Evolutionary conservation across 1,140 invertebrate species (phyloP), one percentile per base, ranked within the genome.

Genomic region (Drosophila lini): DNA sequence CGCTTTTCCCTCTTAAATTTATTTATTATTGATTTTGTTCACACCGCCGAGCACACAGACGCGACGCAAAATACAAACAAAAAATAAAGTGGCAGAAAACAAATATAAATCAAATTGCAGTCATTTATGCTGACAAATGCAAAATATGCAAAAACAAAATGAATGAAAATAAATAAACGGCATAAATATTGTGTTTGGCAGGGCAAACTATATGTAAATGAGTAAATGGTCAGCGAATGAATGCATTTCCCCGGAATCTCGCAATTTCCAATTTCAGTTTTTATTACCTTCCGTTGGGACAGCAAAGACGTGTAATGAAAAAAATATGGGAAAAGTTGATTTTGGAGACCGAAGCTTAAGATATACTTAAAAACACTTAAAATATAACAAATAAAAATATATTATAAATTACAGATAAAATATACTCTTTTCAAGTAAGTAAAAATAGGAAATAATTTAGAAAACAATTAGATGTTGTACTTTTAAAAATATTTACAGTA

Each of bases 121-220:
- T 50, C 79, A 74, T 74, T 79, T 57, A 44, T 58, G 78, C 69
- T 69, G 70, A 80, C 78, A 74, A 78, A 81, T 74, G 42, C 65
- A 62, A 52, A 74, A 44, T 59, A 41, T 53, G 41, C 45, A 53
- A 11, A 31, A 40, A 48, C 41, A 74, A 75, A 52, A 25, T 15
- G 34, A 68, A n/a, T 10, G 34, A 36, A 80, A 47, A 68, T 57
- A 56, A 60, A 47, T 76, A 53, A 63, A 44, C 36, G 48, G 36
- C 58, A 56, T 47, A 58, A 84, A 80, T 78, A 69, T 61, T 63
- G 53, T 62, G 31, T 74, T 64, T 64, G 71, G 40, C 71, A 64
- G 41, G 40, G 28, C 40, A 55, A 64, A 42, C 42, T 48, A 32
- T 75, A 74, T 60, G 74, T 55, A 68, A 76, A 76, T 75, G 73